phyloP scores from a whole-genome alignment of 2,113 vertebrate species.

The Machaerirhynchus nigripectus region DNA sequence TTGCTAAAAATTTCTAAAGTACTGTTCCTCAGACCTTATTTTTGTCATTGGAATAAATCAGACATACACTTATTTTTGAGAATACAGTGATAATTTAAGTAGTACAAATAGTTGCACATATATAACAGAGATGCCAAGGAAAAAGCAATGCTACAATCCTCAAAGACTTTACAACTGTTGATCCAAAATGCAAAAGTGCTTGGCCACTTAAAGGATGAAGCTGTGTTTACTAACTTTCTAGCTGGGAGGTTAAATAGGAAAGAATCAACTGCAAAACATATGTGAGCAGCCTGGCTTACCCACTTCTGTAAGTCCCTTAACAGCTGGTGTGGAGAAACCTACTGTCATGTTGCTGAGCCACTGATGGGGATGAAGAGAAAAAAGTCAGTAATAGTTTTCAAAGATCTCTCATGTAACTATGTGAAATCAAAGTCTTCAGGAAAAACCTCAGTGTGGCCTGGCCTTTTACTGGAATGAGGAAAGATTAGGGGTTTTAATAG shows the following conservation, averaged over 20 bases:
- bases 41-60: not conserved
- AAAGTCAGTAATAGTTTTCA: not conserved
- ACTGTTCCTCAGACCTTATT: not conserved
- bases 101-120: not conserved
- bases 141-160: not conserved
- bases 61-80: not conserved
- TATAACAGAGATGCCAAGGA: not conserved
- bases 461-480: not conserved
- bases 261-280: slow-evolving; percentile 52
- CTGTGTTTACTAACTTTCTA: slow-evolving; percentile 63
- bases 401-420: not conserved
- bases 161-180: not conserved
- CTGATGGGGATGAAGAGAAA: not conserved
- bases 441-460: not conserved
- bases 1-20: not conserved
- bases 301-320: slow-evolving; percentile 33
- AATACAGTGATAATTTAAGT: not conserved
- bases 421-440: not conserved
- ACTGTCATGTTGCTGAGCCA: not conserved
- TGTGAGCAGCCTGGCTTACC: slow-evolving; percentile 37
- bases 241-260: slow-evolving; percentile 57
- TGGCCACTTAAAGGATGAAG: slow-evolving; percentile 58
- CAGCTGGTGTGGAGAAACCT: slow-evolving; percentile 42
- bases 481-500: not conserved
- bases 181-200: slow-evolving; percentile 33